These are phyloP conservation scores for Gymnosoma rotundatum DNA, from an alignment of 2,888 invertebrate genomes.

Conservation along the genomic window DNA sequence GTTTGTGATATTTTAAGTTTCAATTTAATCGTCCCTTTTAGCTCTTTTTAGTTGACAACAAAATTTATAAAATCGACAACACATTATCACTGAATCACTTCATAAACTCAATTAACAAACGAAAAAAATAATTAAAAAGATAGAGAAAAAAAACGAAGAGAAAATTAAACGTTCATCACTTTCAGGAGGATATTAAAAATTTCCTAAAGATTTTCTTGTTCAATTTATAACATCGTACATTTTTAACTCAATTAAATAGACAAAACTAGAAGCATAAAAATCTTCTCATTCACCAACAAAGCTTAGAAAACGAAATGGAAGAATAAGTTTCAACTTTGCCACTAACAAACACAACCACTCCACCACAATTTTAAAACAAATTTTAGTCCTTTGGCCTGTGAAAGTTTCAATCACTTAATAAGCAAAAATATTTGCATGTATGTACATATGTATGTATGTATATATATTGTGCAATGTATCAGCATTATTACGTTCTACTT, in stretches of 20 bases:
- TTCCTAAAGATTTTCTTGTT: slow-evolving; percentile 53
- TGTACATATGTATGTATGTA: background rate
- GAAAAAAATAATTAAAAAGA: slow-evolving; percentile 32
- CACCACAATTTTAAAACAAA: slow-evolving; percentile 22
- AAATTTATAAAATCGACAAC: background rate
- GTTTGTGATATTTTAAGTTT: background rate
- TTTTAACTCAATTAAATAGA: slow-evolving; percentile 65
- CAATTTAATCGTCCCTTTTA: background rate
- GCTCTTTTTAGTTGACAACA: background rate
- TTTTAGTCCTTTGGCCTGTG: slow-evolving; percentile 46
- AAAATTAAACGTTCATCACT: slow-evolving; percentile 24
- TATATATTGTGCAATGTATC: background rate
- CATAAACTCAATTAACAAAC: slow-evolving; percentile 33
- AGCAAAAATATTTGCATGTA: slow-evolving; percentile 41
- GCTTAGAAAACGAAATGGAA: background rate
- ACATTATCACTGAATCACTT: background rate
- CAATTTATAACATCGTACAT: slow-evolving; percentile 22
- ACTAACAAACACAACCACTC: slow-evolving; percentile 25
- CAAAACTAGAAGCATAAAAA: slow-evolving; percentile 20
- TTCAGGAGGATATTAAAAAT: slow-evolving; percentile 59
- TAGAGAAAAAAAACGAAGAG: background rate
- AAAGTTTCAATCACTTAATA: slow-evolving; percentile 66
- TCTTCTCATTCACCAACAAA: background rate
- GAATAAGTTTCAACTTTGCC: slow-evolving; percentile 27
- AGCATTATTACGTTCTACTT: background rate